Conservation (phyloP, 2,113 vertebrate genomes). For the Pimephales promelas region DNA sequence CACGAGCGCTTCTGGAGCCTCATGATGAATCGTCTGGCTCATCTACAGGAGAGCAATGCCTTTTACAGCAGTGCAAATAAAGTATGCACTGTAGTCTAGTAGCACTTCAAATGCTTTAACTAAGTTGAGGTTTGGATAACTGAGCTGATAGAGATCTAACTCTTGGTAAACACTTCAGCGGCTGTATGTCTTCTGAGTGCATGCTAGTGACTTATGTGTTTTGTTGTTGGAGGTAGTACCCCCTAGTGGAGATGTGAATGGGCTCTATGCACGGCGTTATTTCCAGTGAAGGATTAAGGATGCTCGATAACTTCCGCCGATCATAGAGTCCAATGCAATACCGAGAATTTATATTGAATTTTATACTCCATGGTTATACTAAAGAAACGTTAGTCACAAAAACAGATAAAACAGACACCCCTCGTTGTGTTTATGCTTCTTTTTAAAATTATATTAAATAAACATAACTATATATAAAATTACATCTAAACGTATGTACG, state of each 20-base stretch:
- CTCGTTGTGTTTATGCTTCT: no score
- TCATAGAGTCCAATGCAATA: no score
- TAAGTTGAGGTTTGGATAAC: neutral
- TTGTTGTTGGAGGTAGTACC: slow-evolving; percentile 31
- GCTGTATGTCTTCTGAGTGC: neutral
- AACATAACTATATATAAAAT: no score
- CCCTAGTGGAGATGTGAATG: slow-evolving; percentile 44
- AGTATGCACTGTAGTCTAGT: slow-evolving; percentile 68
- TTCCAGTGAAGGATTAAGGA: no score
- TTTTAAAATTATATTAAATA: no score
- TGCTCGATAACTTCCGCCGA: no score
- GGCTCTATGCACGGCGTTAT: no score
- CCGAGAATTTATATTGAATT: no score
- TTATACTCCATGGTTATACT: no score
- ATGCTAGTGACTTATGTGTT: neutral
- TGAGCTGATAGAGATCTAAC: neutral
- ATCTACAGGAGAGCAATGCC: slow-evolving; percentile 76
- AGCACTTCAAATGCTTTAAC: neutral
- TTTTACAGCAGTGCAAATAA: slow-evolving; percentile 80
- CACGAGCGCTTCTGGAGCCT: slow-evolving; percentile 72
- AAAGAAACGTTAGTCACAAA: no score
- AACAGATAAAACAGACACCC: no score
- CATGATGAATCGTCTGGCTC: slow-evolving; percentile 69
- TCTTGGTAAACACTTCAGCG: neutral
- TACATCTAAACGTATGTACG: no score